A percentile compares a stretch with the other conserved stretches of the same genome.
phyloP scores from a whole-genome alignment of 2,888 invertebrate genomes.

The Lithophane leautieri region DNA sequence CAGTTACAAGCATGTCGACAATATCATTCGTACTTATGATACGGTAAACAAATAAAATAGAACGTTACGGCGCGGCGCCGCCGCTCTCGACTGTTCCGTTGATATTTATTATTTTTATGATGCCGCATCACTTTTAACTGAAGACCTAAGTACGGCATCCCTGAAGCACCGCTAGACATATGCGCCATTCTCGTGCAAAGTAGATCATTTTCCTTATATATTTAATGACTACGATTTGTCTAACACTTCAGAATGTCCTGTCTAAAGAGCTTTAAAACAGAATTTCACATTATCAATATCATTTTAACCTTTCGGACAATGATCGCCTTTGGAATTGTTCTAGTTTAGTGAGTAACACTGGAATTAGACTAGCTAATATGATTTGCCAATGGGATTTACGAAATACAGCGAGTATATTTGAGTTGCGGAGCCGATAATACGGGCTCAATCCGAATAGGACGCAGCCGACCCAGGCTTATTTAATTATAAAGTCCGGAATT shows the following conservation, averaged over 20 bases:
- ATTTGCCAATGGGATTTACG: neutral
- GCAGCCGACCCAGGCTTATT: constrained; percentile 6
- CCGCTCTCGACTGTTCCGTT: neutral
- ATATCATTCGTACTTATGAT: constrained; percentile 19
- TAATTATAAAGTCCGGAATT: constrained; percentile 5
- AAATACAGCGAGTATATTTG: constrained; percentile 13
- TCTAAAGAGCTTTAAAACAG: constrained; percentile 1
- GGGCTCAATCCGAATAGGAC: constrained; percentile 2
- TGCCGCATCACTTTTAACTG: constrained; percentile 12
- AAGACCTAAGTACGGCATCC: constrained; percentile 4
- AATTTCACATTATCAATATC: neutral
- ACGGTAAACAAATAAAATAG: constrained; percentile 18
- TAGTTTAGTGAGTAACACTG: neutral
- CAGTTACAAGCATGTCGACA: neutral
- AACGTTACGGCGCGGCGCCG: neutral
- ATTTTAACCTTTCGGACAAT: neutral
- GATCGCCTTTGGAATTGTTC: neutral
- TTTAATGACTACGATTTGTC: constrained; percentile 16
- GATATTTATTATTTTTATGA: constrained; percentile 25
- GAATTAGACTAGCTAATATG: neutral
- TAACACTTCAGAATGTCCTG: constrained; percentile 7
- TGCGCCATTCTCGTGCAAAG: neutral
- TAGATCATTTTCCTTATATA: constrained; percentile 1
- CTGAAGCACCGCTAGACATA: neutral
- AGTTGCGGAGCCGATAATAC: constrained; percentile 12